Base-by-base conservation (phyloP, 2,797 vertebrate genomes). In the Darevskia nairensis region DNA sequence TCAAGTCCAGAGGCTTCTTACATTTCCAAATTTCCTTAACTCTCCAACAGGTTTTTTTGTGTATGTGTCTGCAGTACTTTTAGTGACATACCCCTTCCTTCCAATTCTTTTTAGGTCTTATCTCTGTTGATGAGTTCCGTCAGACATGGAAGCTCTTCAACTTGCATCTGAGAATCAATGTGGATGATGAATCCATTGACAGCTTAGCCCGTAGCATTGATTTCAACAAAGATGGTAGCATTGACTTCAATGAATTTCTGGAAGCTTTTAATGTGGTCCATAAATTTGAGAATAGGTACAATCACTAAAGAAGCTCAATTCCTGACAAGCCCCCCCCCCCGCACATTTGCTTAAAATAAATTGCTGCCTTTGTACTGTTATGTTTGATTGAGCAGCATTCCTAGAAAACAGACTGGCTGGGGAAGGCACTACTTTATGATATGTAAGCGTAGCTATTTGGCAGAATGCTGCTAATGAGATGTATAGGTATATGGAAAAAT, bases 201-300 rank as follows among this genome's bases (percentile, higher is more conserved):
- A 98, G 98, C 86, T 95, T 99, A 88, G 98, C 98, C 8, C 97
- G 96, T 88, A 98, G 96, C 94, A 98, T 99, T 72, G 99, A 99
- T 95, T 97, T 98, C 93, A 99, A 99, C 97, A 98, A 98, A 94
- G 99, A 99, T 2, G 98, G 98, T 94, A 97, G 97, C 91, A 99
- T 99, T 77, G 99, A 99, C 96, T 99, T 99, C 94, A 98, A 96
- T 13, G 99, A 99, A 96, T 99, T 99, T 94, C 96, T 99, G 71
- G 98, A 98, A 94, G 99, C 99, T 81, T 99, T 99, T 93, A 97
- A 98, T 2, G 97, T 99, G 71, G 98, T 99, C 74, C 98, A 99
- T 86, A 98, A 98, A 91, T 95, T 98, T 23, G 98, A 98, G 88
- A 96, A 88, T 89, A 98, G 97, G 92, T 95, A 97, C 84, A 89